These are phyloP conservation scores for Pseudochirops corinnae DNA, from an alignment of 2,797 vertebrate genomes.

Conservation along the genomic window DNA sequence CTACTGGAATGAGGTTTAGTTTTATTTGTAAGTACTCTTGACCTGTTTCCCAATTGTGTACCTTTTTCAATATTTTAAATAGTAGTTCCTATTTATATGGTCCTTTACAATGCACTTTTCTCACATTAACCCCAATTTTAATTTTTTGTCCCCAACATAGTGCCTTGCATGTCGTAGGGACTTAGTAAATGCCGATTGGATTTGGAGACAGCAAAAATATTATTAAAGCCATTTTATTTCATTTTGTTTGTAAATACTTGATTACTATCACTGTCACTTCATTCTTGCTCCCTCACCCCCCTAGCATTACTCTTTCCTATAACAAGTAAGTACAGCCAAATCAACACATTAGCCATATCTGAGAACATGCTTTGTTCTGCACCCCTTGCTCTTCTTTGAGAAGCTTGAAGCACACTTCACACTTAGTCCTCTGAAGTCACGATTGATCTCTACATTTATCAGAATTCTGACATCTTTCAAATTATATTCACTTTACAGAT, in stretches of 20 bases:
- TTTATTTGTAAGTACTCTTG: background rate
- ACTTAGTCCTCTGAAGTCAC: background rate
- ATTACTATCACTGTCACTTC: background rate
- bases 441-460: background rate
- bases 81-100: background rate
- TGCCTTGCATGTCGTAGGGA: background rate
- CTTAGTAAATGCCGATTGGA: background rate
- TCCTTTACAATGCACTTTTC: background rate
- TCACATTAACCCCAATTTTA: background rate
- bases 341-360: background rate
- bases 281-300: background rate
- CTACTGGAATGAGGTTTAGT: background rate
- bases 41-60: background rate
- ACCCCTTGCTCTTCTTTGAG: background rate
- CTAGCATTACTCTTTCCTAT: background rate
- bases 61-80: background rate
- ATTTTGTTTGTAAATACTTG: background rate
- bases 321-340: background rate
- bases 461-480: background rate
- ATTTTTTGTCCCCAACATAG: background rate
- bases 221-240: background rate
- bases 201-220: background rate
- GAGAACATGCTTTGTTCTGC: background rate
- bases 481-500: constrained; percentile 7
- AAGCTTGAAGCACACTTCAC: background rate